These are phyloP conservation scores for Drosophila carrolli DNA, from an alignment of 1,140 invertebrate genomes.

Conservation along the genomic window DNA sequence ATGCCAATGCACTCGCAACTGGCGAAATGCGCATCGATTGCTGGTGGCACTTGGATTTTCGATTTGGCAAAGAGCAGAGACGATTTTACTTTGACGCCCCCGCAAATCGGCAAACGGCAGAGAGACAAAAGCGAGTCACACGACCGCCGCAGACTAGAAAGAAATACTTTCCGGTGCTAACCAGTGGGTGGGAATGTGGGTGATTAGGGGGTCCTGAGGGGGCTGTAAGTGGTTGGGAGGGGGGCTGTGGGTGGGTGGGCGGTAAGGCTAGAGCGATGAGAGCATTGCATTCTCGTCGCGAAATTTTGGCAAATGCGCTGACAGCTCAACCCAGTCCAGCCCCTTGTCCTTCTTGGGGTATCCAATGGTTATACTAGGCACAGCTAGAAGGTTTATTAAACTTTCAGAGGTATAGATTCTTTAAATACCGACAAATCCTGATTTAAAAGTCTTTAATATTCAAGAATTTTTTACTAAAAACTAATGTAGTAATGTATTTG, in stretches of 20 bases:
- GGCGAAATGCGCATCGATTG: constrained; percentile 37
- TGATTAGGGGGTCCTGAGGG: constrained; percentile 2
- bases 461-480: too few relatives aligned
- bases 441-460: too few relatives aligned
- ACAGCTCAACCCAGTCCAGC: constrained; percentile 44
- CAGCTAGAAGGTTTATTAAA: constrained; percentile 7
- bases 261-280: constrained; percentile 31
- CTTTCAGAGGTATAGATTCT: too few relatives aligned
- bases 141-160: constrained; percentile 48
- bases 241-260: neutral
- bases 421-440: neutral
- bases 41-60: constrained; percentile 19
- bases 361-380: constrained; percentile 56
- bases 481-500: too few relatives aligned
- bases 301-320: constrained; percentile 49
- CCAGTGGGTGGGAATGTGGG: constrained; percentile 25
- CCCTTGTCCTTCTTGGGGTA: constrained; percentile 40
- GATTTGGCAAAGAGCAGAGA: constrained; percentile 45
- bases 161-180: constrained; percentile 46
- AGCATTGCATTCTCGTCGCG: constrained; percentile 34
- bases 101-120: constrained; percentile 4
- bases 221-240: constrained; percentile 18
- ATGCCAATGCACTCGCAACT: constrained; percentile 43
- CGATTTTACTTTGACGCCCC: constrained; percentile 43
- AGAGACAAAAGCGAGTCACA: constrained; percentile 61